Base-by-base conservation (phyloP, 2,797 vertebrate genomes). In the Decapterus maruadsi region DNA sequence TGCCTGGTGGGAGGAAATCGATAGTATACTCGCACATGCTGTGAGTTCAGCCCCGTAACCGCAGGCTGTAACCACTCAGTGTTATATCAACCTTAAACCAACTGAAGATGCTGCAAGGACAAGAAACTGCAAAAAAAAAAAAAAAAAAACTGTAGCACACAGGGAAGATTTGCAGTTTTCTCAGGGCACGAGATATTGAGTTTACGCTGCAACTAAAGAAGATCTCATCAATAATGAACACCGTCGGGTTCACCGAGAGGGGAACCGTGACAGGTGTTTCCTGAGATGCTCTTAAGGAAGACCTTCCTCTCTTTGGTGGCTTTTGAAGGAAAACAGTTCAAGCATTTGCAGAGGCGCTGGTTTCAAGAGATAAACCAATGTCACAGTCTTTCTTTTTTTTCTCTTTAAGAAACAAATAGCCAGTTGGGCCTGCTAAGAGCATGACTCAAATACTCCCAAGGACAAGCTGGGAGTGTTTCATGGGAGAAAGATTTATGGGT, bases 171-270 rank as follows among this genome's bases (percentile, higher is more conserved):
- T 72, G 46, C 31, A 10, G 9, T 66, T 84, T 74, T 70, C 42
- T 71, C 72, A n/a, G 56, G 54, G 73, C 61, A 36, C 22, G 5
- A 59, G 50, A 56, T 77, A 69, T 38, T 73, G 68, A 65, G n/a
- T 80, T 61, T 56, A 73, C 8, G 4, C 51, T 60, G 20, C 29
- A 68, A 58, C 53, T 54, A 42, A 78, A 55, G 61, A 70, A 80
- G 70, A 63, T 34, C 80, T 90, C 89, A 92, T 93, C 76, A 92
- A 94, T 93, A 92, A 93, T 94, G 81, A 82, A 92, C 17, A 17
- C 5, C 0, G 20, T 2, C 0, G 65, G 80, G 92, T 93, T 94
- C 93, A 93, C 20, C 0, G 11, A 65, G 77, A 90, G 92, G 90
- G 81, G 79, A 93, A 72, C 43, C 43, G 76, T 87, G 88, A 83